Conservation (phyloP, 2,888 invertebrate genomes). For the Gari tellinella region DNA sequence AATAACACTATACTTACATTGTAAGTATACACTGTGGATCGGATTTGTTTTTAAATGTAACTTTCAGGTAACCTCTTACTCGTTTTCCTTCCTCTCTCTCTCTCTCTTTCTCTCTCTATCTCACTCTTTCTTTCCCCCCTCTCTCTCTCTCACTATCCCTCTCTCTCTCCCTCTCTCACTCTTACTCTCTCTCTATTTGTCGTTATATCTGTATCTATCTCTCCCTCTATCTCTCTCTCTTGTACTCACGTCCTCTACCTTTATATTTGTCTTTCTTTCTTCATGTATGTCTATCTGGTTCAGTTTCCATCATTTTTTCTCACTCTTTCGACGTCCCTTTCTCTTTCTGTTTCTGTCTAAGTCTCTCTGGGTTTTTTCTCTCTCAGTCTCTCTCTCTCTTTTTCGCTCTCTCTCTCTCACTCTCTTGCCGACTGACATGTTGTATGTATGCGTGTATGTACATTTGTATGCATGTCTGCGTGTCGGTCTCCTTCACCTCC, state of each 20-base stretch:
- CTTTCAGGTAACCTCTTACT: neutral
- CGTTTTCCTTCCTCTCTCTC: neutral
- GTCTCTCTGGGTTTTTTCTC: neutral
- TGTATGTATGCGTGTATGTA: neutral
- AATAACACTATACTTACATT: no score
- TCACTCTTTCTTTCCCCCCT: no score
- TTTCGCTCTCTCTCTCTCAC: constrained; percentile 19
- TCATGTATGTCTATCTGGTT: neutral
- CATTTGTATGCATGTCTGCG: neutral
- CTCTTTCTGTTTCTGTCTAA: neutral
- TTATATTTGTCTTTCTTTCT: neutral
- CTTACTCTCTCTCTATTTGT: neutral
- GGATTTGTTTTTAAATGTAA: no score
- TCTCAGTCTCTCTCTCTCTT: neutral
- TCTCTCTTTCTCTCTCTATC: neutral
- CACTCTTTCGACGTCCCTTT: neutral
- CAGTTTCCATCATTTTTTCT: neutral
- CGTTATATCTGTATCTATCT: neutral
- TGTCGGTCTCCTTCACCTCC: neutral
- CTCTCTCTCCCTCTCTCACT: neutral
- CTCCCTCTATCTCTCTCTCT: constrained; percentile 1
- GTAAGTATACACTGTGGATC: no score
- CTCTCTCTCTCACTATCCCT: neutral
- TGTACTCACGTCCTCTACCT: neutral
- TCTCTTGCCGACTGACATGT: neutral